Base-by-base conservation (phyloP, 2,797 vertebrate genomes). In the Petrocephalus sullivani region DNA sequence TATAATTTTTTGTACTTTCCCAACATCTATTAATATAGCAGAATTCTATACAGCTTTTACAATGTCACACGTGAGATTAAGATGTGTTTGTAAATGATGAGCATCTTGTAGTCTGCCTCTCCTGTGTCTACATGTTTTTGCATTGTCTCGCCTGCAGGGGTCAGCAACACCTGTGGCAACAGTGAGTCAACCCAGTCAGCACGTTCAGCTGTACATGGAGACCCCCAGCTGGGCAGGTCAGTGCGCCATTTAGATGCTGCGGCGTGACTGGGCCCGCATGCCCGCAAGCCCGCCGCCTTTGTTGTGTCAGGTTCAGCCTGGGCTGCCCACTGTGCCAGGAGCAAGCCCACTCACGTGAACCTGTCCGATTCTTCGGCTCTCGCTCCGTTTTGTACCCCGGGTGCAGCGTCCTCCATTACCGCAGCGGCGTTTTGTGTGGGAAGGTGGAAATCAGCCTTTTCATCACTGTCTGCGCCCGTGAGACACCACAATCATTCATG, bases 151-250 rank as follows among this genome's bases (percentile, higher is more conserved):
- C 85, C 87, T 83, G 12, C 89, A 93, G 92, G 89, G 90, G 84
- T 88, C 89, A 46, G 87, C 90, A 83, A 87, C 83, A 37, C 87
- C 81, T 89, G 90, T 90, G 90, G 89, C 87, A 88, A 87, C 91
- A 90, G 91, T 90, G 87, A 92, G 89, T 84, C 78, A 64, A 61
- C 88, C 89, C 87, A 89, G 88, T 90, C 75, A 51, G 75, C 92
- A 81, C 89, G 88, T 87, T 89, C 5, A 57, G 89, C 89, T 88
- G 90, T 94, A 92, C 93, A 94, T 93, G 93, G 93, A 94, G 93
- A 93, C 91, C 90, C 91, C 93, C 90, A 91, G 91, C 75, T 94
- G 93, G 93, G 90, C 93, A 93, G 92, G 93, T 94, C 64, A 91
- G 93, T 93, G 87, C 86, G 6, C 21, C 51, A 41, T 37, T 64